Base-by-base conservation (phyloP, 1,140 invertebrate genomes). In the Ceratosolen solmsi region DNA sequence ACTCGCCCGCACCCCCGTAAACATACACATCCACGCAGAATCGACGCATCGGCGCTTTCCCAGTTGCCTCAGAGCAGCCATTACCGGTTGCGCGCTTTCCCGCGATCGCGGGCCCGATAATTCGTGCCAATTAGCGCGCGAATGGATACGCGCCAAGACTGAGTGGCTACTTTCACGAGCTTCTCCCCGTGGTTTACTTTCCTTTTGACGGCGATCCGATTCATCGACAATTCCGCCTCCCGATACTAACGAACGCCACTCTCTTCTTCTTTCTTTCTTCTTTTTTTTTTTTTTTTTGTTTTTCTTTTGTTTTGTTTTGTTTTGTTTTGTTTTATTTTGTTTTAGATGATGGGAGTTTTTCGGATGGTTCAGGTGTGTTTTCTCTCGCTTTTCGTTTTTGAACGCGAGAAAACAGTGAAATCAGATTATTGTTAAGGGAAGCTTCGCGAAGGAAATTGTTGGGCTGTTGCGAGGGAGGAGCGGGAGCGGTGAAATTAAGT, bases 11-110 rank as follows among this genome's bases (percentile, higher is more conserved):
- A 25, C 36, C 60, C 38, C 36, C 72, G 20, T 49, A 58, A 27
- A 58, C 33, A n/a, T 30, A 54, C 17, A 73, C 71, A 25, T 56
- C 11, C 17, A 58, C 7, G 17, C 13, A 41, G 63, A 25, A 68
- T 65, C 38, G 76, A 36, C 46, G 20, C 9, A 25, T 22, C 68
- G 33, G 87, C 88, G 88, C 88, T 86, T 87, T 11, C n/a, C 25
- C 27, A 1, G 9, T 85, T 85, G 86, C 90, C 89, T 87, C 88
- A 90, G 89, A 91, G 90, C 91, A 89, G 87, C 90, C 88, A 89
- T 91, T 91, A 89, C 87, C 86, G 85, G 86, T 86, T 86, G 79
- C 75, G 7, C 15, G 68, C 33, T 27, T 54, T 63, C 25, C 30
- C 15, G 60, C 54, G 27, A 68, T 77, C 46, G 46, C 27, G 1